Conservation (phyloP, 2,113 vertebrate genomes). For the Nothoprocta pentlandii region DNA sequence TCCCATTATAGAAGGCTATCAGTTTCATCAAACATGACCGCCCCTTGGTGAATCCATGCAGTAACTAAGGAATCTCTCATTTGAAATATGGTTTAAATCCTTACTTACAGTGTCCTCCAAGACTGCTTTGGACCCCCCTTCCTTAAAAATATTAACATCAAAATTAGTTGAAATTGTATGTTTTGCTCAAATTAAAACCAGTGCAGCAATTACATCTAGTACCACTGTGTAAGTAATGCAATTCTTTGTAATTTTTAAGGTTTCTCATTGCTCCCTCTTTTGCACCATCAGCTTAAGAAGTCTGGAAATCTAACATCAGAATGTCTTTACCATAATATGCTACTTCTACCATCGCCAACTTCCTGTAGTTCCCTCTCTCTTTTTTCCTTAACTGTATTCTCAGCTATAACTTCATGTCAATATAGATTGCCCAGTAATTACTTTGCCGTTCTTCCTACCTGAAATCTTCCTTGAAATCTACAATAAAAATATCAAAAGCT, state of each 20-base stretch:
- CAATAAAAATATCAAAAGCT: neutral
- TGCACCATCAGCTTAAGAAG: neutral
- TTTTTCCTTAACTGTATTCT: neutral
- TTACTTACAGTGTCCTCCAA: neutral
- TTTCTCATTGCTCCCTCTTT: neutral
- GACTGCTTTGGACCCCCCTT: neutral
- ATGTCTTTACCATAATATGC: neutral
- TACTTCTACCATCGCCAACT: neutral
- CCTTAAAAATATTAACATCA: neutral
- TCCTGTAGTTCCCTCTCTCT: rapidly evolving
- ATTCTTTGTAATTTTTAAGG: neutral
- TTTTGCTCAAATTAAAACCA: neutral
- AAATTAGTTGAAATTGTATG: neutral
- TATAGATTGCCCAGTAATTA: neutral
- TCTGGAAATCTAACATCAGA: neutral
- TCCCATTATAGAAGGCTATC: too few relatives aligned
- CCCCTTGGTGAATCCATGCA: too few relatives aligned
- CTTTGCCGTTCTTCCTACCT: neutral
- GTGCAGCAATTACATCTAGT: neutral
- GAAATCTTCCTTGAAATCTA: neutral
- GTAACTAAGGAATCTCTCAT: neutral
- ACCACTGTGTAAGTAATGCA: neutral
- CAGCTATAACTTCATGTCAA: neutral
- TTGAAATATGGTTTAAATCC: neutral
- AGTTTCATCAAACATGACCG: too few relatives aligned